These are phyloP conservation scores for Tuta absoluta DNA, from an alignment of 2,888 invertebrate genomes.

Conservation along the genomic window DNA sequence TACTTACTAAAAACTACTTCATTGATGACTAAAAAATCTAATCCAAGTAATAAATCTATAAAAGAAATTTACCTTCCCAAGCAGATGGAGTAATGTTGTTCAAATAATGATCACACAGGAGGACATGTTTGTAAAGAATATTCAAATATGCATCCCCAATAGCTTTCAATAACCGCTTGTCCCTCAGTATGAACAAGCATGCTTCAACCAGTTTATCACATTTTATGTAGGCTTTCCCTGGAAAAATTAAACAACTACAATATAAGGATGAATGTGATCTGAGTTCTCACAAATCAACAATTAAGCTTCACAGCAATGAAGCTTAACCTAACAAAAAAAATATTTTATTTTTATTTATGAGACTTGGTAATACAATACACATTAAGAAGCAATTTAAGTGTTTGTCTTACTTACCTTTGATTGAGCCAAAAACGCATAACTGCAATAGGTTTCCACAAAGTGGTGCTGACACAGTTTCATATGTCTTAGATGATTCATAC, in stretches of 20 bases:
- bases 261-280: too few species aligned
- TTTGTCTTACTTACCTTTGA: conserved; percentile 62
- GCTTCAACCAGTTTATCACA: conserved; percentile 64
- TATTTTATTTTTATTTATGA: too few species aligned
- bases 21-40: background rate
- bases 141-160: conserved; percentile 79
- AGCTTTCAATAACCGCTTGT: conserved; percentile 54
- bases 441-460: conserved; percentile 64
- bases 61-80: conserved; percentile 78
- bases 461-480: conserved; percentile 57
- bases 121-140: conserved; percentile 78
- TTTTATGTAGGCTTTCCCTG: conserved; percentile 64
- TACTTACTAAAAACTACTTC: too few species aligned
- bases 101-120: conserved; percentile 76
- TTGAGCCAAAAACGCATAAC: conserved; percentile 68
- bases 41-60: background rate
- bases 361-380: too few species aligned
- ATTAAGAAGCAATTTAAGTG: background rate
- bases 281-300: too few species aligned
- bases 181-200: conserved; percentile 62
- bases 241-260: conserved; percentile 31
- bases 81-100: conserved; percentile 70
- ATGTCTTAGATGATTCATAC: conserved; percentile 68
- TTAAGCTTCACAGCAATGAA: too few species aligned
- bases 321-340: too few species aligned